Evolutionary conservation across 1,140 invertebrate species (phyloP).

Genomic region (Apis mellifera): DNA sequence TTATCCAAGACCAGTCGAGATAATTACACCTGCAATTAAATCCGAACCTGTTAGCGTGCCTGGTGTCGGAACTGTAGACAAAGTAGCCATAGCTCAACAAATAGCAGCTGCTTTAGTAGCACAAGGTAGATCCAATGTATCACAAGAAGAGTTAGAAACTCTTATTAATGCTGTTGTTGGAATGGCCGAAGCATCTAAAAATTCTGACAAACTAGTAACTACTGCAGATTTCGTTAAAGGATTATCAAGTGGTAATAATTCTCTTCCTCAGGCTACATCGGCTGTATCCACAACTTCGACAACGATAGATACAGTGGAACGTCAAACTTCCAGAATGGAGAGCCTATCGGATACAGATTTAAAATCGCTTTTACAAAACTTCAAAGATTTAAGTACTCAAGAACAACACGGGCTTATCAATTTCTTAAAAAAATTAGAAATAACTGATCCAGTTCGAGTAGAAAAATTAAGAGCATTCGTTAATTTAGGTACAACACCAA

Average conservation of each 20-base stretch:
- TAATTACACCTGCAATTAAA: conserved; percentile 64
- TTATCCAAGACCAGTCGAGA: conserved; percentile 66
- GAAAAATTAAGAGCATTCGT: conserved; percentile 87
- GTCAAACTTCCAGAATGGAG: conserved; percentile 82
- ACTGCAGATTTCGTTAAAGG: conserved; percentile 81
- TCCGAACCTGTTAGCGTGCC: conserved; percentile 83
- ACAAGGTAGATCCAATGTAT: conserved; percentile 90
- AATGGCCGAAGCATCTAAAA: conserved; percentile 84
- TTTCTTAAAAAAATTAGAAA: conserved; percentile 89
- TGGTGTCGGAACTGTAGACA: conserved; percentile 86
- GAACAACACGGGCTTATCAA: conserved; percentile 90
- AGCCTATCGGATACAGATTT: conserved; percentile 88
- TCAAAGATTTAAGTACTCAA: conserved; percentile 88
- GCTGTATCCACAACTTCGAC: background rate
- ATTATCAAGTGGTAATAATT: conserved; percentile 65
- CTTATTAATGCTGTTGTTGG: conserved; percentile 89
- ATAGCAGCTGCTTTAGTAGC: conserved; percentile 88
- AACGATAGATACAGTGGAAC: conserved; percentile 21
- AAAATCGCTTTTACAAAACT: conserved; percentile 89
- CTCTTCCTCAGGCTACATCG: conserved; percentile 12
- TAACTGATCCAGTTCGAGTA: conserved; percentile 86
- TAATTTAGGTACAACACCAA: conserved; percentile 78
- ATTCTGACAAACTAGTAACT: conserved; percentile 81
- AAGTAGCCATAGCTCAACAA: conserved; percentile 88
- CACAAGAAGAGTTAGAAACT: conserved; percentile 88